Evolutionary conservation across 53 echinoderm and acorn worm genomes (phyloP), one percentile per base, ranked within the genome.

Genomic region (Echinometra lucunter): DNA sequence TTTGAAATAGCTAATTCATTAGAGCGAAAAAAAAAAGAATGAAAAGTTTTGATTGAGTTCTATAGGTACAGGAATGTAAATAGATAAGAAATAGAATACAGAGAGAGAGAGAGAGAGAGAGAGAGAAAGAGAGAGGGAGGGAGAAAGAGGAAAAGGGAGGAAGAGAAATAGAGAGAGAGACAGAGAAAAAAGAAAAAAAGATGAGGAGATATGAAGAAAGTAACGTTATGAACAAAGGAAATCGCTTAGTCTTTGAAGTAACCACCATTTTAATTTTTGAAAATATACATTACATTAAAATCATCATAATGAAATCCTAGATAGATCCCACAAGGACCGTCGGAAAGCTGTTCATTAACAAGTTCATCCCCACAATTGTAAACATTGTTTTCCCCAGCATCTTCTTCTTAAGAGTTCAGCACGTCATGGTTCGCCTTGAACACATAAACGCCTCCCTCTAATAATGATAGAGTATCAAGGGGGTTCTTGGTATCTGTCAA

Each of bases 381-480:
- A 63, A 63, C 63, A 63, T 63, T 25, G 6, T 74, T 37, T 6
- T 72, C 72, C 3, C 15, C 72, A 3, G 6, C 74, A 15, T 32
- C 15, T 74, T 74, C 9, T 11, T 74, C 35, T 74, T 32, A 12
- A 42, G 37, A 28, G 85, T 85, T 49, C n/a, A 44, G 30, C 85
- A 85, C 85, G 85, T 85, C 85, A 85, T 85, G 6, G 53, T 85
- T 85, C 7, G 49, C 85, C 85, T 49, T 49, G 85, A 85, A 49
- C 32, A 69, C 11, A 69, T 32, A 69, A 69, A 69, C 32, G 32
- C 69, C 69, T 69, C 69, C 69, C 15, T 9, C 30, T 69, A 69
- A 69, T 69, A 69, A n/a, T 69, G 12, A 69, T 32, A 85, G 15
- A 53, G 85, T 85, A 49, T 85, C 85, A 85, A 11, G 15, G 2